A percentile compares a stretch with the other conserved stretches of the same genome.
Conservation (phyloP, 2,888 invertebrate species). For the Biston betularia region DNA sequence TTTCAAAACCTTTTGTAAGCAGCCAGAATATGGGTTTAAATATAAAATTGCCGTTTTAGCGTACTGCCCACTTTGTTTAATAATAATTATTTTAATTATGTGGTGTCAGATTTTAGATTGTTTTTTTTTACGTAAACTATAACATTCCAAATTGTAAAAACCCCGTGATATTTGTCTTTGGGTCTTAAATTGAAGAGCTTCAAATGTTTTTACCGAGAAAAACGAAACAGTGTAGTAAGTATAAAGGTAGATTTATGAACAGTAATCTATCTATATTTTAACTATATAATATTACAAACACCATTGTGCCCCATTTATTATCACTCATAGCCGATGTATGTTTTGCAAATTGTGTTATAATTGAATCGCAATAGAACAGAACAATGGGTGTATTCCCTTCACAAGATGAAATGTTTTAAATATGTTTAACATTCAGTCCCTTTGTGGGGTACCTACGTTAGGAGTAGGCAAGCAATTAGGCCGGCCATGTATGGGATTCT, state of each 20-base stretch:
- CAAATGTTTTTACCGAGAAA: no score
- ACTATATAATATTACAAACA: background rate
- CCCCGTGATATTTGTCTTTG: no score
- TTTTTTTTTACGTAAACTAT: no score
- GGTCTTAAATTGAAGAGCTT: no score
- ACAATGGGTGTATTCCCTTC: constrained; percentile 37
- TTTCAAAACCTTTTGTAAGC: no score
- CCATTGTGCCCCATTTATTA: background rate
- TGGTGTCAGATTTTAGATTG: no score
- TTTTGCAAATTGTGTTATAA: background rate
- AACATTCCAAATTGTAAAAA: no score
- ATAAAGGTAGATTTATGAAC: background rate
- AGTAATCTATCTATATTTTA: background rate
- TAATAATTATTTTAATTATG: no score
- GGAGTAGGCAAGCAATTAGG: constrained; percentile 38
- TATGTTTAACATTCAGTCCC: constrained; percentile 43
- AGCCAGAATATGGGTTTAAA: no score
- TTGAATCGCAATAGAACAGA: constrained; percentile 25
- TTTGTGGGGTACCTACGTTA: constrained; percentile 40
- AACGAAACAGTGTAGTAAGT: no score
- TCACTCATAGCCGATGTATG: background rate
- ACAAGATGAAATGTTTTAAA: constrained; percentile 40
- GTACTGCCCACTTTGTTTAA: no score
- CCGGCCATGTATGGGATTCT: constrained; percentile 38
- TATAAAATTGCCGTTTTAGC: no score